Percentiles rank a stretch among this genome's conserved stretches.
These are phyloP conservation scores for Sympetrum striolatum DNA, from an alignment of 2,888 invertebrate species.

Conservation along the genomic window DNA sequence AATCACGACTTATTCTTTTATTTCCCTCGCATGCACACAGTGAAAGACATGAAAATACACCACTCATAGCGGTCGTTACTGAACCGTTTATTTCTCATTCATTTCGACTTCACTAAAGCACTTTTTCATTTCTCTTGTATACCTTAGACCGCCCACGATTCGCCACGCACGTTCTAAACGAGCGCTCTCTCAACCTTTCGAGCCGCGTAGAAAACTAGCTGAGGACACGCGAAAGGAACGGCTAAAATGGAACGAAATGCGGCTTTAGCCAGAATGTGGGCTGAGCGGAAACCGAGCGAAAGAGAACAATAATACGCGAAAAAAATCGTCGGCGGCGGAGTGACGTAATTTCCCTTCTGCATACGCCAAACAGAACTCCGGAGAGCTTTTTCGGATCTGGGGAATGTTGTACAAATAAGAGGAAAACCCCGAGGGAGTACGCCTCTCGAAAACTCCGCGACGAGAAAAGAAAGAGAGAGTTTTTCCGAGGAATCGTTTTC, in stretches of 20 bases:
- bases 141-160: not conserved
- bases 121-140: too few relatives aligned
- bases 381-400: not conserved
- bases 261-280: not conserved
- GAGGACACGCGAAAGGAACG: not conserved
- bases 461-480: not conserved
- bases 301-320: not conserved
- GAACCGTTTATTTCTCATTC: too few relatives aligned
- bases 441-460: not conserved
- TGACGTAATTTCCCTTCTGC: not conserved
- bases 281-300: not conserved
- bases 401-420: not conserved
- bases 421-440: not conserved
- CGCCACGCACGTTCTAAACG: not conserved
- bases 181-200: not conserved
- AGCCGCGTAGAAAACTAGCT: not conserved
- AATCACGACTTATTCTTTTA: too few relatives aligned
- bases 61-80: too few relatives aligned
- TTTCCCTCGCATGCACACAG: too few relatives aligned
- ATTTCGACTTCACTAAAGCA: too few relatives aligned
- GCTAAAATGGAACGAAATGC: not conserved
- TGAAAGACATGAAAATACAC: too few relatives aligned
- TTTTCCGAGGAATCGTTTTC: not conserved
- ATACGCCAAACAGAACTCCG: not conserved
- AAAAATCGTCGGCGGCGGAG: not conserved